These are phyloP conservation scores for Tauraco hartlaubi DNA, from an alignment of 2,797 vertebrate species.

Conservation along the genomic window DNA sequence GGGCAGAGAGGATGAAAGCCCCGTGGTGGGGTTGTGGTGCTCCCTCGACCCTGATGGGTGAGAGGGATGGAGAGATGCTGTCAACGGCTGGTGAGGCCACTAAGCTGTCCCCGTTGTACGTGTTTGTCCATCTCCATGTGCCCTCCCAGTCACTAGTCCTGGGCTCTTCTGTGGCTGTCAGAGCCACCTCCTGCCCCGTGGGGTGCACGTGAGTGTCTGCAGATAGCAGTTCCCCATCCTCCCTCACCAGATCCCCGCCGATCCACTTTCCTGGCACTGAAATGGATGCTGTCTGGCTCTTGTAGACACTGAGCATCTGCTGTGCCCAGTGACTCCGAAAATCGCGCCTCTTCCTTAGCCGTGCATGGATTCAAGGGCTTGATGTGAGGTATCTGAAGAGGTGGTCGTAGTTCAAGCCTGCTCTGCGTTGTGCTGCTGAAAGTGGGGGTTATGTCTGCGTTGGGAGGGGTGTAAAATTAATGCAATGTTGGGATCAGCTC, in stretches of 20 bases:
- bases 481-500: conserved; percentile 43
- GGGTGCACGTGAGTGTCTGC: neutral
- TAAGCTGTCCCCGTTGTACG: accelerated
- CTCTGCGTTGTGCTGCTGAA: neutral
- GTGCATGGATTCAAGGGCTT: neutral
- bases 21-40: accelerated
- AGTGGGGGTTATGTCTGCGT: neutral
- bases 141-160: accelerated
- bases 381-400: neutral
- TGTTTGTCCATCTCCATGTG: neutral
- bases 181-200: neutral
- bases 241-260: neutral
- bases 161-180: neutral
- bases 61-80: neutral
- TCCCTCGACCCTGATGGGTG: accelerated
- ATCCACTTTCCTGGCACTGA: neutral
- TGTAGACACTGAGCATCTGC: conserved; percentile 31
- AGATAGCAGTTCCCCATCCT: neutral
- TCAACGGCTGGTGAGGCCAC: neutral
- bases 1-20: neutral
- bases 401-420: neutral
- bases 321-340: conserved; percentile 19
- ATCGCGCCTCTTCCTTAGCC: neutral
- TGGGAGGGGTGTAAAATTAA: conserved; percentile 11
- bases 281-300: conserved; percentile 20